Evolutionary conservation across 2,113 vertebrate species (phyloP).

Genomic region (Mirounga angustirostris): DNA sequence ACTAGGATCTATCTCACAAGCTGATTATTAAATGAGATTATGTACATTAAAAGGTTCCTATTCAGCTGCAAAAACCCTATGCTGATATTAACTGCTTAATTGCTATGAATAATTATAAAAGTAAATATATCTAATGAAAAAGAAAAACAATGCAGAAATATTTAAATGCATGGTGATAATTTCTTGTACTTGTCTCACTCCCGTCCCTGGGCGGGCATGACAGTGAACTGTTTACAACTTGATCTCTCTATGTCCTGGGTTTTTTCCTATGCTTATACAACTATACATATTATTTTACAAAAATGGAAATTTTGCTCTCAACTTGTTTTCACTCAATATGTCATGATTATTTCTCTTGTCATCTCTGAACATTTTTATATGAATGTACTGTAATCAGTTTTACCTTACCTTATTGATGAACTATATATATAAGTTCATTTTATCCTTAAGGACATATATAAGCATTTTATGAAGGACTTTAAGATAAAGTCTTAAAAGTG

Average conservation of each 20-base stretch:
- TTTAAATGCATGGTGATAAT: not conserved
- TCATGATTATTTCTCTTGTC: not conserved
- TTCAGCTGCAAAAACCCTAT: not conserved
- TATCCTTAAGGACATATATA: not conserved
- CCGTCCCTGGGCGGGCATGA: not conserved
- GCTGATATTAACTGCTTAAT: not conserved
- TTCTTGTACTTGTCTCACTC: not conserved
- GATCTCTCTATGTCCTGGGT: not conserved
- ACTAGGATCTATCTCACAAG: not conserved
- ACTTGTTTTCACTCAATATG: not conserved
- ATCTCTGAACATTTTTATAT: not conserved
- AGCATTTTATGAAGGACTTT: slow-evolving; percentile 21
- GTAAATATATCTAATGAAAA: not conserved
- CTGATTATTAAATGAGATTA: not conserved
- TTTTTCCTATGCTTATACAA: not conserved
- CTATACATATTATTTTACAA: not conserved
- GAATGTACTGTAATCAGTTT: not conserved
- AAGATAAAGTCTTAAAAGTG: slow-evolving; percentile 30
- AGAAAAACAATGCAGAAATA: not conserved
- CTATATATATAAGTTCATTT: not conserved
- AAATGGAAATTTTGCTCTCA: not conserved
- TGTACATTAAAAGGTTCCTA: not conserved
- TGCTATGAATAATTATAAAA: not conserved
- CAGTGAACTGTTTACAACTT: not conserved
- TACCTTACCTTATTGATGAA: not conserved